Evolutionary conservation across 1,140 invertebrate genomes (phyloP).

Genomic region (Thereuonema tuberculata): DNA sequence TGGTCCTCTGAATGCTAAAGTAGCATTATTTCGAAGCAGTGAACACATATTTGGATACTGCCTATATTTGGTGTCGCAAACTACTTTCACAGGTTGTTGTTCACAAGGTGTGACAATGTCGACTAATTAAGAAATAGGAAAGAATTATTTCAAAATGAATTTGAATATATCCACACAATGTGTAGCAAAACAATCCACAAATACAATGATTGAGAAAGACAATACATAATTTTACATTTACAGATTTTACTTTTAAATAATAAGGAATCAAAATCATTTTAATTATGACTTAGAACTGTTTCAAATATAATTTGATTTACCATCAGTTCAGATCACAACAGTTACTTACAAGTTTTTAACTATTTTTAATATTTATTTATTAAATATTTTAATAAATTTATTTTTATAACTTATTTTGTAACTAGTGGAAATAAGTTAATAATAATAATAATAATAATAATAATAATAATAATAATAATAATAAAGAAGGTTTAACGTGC

Average conservation of each 20-base stretch:
- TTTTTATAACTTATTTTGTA: background rate
- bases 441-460: background rate
- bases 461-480: background rate
- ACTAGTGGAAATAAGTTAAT: background rate
- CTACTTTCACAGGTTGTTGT: background rate
- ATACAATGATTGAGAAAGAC: too few species aligned
- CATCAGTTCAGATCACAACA: too few species aligned
- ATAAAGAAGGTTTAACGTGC: too few species aligned
- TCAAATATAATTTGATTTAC: too few species aligned
- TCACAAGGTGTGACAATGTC: background rate
- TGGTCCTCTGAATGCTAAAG: background rate
- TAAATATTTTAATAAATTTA: background rate
- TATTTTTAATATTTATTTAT: too few species aligned
- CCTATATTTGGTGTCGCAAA: background rate
- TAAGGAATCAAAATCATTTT: background rate
- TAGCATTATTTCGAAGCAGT: background rate
- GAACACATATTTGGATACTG: background rate
- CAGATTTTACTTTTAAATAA: too few species aligned
- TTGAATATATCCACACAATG: background rate
- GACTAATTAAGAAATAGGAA: background rate
- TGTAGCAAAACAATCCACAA: background rate
- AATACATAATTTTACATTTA: too few species aligned
- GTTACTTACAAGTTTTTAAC: background rate
- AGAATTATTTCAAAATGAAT: background rate
- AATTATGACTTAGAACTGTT: background rate